Percentiles rank a stretch among this genome's conserved stretches.
These are phyloP conservation scores for Anabacerthia variegaticeps DNA, from an alignment of 2,797 vertebrate genomes.

Conservation along the genomic window DNA sequence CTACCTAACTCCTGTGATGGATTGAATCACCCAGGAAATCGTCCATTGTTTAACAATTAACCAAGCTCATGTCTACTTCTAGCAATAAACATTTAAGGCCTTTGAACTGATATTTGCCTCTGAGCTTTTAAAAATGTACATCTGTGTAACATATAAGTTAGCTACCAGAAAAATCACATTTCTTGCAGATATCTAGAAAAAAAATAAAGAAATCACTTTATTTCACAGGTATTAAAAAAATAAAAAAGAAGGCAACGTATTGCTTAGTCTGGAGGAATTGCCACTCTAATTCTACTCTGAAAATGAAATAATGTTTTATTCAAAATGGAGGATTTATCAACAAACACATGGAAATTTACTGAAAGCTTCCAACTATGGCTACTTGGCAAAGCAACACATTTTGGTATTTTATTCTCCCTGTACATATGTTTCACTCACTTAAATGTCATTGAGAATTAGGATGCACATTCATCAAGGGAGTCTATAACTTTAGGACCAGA, in stretches of 20 bases:
- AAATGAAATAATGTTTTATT: conserved; percentile 12
- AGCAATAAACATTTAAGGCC: conserved; percentile 2
- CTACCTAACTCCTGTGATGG: background rate
- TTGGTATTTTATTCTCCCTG: conserved; percentile 37
- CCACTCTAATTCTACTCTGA: background rate
- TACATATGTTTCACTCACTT: conserved; percentile 47
- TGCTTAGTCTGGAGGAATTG: background rate
- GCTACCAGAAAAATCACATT: background rate
- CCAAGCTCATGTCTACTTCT: background rate
- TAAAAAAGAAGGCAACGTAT: background rate
- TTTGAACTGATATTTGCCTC: conserved; percentile 8
- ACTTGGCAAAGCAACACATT: background rate
- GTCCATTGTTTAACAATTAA: background rate
- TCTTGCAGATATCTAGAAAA: background rate
- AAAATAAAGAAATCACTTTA: background rate
- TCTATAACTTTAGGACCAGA: background rate
- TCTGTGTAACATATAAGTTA: background rate
- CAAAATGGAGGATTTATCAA: conserved; percentile 38
- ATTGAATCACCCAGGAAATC: conserved; percentile 21
- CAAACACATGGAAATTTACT: conserved; percentile 31
- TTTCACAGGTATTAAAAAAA: background rate
- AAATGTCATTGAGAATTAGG: conserved; percentile 40
- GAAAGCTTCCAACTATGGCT: conserved; percentile 43
- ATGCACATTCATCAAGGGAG: conserved; percentile 5
- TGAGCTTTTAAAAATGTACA: background rate